Evolutionary conservation across 2,888 invertebrate genomes (phyloP).

Genomic region (Leucania comma): DNA sequence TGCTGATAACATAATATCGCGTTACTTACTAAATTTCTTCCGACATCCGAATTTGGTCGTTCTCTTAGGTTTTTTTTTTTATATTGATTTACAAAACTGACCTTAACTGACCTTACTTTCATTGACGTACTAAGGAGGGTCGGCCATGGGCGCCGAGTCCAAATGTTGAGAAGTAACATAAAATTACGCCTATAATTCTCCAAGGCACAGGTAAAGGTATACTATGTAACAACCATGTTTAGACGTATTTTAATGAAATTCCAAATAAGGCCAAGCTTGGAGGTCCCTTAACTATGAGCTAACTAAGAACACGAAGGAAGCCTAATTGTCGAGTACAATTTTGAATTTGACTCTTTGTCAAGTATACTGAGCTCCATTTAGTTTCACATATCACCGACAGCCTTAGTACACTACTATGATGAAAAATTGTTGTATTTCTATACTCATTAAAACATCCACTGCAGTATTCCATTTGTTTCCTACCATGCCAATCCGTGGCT

Average conservation of each 20-base stretch:
- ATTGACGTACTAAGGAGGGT: too few species aligned
- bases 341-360: background rate
- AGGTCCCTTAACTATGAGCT: too few species aligned
- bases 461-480: constrained; percentile 50
- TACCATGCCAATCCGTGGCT: constrained; percentile 27
- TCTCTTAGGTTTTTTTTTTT: too few species aligned
- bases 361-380: background rate
- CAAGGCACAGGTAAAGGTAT: too few species aligned
- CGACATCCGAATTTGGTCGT: background rate
- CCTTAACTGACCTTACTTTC: background rate
- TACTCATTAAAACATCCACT: background rate
- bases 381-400: background rate
- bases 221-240: too few species aligned
- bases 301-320: background rate
- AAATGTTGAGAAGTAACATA: too few species aligned
- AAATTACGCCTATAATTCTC: too few species aligned
- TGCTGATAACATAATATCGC: background rate
- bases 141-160: too few species aligned
- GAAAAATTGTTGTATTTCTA: background rate
- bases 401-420: background rate
- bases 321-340: background rate
- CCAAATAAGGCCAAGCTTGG: too few species aligned
- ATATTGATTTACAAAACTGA: background rate
- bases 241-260: too few species aligned
- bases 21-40: background rate